Percentiles rank a stretch among this genome's conserved stretches.
These are phyloP conservation scores for Habropoda laboriosa DNA, from an alignment of 1,140 invertebrate genomes.

Conservation along the genomic window DNA sequence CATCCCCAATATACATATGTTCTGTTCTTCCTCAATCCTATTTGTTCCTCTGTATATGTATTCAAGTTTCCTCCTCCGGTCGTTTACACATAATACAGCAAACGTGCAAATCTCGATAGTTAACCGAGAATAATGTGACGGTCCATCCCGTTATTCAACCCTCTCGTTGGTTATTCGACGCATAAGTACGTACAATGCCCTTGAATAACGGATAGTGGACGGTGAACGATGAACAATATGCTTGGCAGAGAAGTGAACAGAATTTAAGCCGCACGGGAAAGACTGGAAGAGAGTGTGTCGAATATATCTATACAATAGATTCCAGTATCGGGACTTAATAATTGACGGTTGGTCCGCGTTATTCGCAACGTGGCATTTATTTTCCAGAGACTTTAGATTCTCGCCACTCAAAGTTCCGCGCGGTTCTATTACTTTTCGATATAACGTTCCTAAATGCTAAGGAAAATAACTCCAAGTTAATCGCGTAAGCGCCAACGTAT, in stretches of 20 bases:
- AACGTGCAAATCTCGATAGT: background rate
- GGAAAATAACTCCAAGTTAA: conserved; percentile 50
- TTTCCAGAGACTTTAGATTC: conserved; percentile 52
- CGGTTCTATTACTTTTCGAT: conserved; percentile 73
- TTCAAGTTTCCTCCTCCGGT: too few relatives aligned
- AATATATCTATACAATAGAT: too few relatives aligned
- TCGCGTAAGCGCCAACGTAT: conserved; percentile 58
- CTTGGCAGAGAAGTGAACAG: background rate
- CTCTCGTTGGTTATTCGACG: conserved; percentile 16
- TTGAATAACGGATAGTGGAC: background rate
- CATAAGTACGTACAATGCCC: background rate
- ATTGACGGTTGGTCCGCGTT: too few relatives aligned
- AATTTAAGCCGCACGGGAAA: conserved; percentile 6
- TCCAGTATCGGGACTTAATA: too few relatives aligned
- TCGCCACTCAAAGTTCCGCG: conserved; percentile 67
- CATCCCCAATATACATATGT: background rate
- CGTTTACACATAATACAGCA: background rate
- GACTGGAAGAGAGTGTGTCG: background rate
- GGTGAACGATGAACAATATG: conserved; percentile 1
- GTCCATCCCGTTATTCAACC: background rate
- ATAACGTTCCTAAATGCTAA: conserved; percentile 79
- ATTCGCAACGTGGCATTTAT: conserved; percentile 55
- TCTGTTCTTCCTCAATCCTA: too few relatives aligned
- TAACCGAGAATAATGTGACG: background rate
- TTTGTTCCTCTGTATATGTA: background rate